Evolutionary conservation across 92 coral and sea anemone species (phyloP).

Genomic region (Heteractis magnifica): DNA sequence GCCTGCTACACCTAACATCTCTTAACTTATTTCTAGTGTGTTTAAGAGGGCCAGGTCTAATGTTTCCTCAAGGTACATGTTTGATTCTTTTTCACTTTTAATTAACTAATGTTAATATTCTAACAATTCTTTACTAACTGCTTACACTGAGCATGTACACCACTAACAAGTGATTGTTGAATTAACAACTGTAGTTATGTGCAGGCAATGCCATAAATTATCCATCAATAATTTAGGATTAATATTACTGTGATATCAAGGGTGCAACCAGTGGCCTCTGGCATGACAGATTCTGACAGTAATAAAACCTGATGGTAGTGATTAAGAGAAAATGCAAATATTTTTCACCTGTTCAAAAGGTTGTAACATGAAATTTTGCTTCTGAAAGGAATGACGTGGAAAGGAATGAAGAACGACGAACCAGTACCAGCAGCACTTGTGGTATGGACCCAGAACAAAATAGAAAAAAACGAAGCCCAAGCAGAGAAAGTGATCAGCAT

Average conservation of each 20-base stretch:
- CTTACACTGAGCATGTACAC: no score
- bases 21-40: background rate
- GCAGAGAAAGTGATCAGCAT: constrained; percentile 64
- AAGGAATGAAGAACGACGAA: constrained; percentile 22
- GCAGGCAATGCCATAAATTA: no score
- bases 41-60: background rate
- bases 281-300: no score
- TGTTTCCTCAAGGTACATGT: background rate
- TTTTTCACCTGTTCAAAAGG: background rate
- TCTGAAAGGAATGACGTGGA: background rate
- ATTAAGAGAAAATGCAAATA: no score
- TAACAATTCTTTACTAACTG: no score
- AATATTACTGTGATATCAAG: no score
- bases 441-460: constrained; percentile 48
- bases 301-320: background rate
- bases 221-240: no score
- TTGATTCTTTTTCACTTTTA: no score
- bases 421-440: constrained; percentile 52
- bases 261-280: no score
- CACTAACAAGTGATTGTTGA: no score
- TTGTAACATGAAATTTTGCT: background rate
- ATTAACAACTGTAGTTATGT: no score
- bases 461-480: constrained; percentile 83
- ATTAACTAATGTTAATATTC: no score
- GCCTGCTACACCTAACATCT: background rate